phyloP scores from a whole-genome alignment of 2,888 invertebrate genomes.

The Molorchus minor region DNA sequence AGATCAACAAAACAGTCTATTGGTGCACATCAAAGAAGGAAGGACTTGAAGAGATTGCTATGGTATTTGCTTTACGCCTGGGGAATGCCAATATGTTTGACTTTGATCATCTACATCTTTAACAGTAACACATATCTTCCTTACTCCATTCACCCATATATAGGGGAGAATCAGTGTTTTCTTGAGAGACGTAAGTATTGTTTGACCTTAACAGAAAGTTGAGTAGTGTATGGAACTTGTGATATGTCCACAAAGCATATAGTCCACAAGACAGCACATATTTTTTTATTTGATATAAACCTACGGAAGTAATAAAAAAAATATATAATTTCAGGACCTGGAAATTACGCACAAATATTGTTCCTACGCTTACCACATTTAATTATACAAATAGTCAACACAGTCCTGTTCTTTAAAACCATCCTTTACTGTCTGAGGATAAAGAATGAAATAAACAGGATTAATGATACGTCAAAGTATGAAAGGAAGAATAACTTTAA shows the following conservation, averaged over 20 bases:
- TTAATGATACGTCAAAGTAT: conserved; percentile 70
- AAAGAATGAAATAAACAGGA: conserved; percentile 76
- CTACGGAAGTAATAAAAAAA: no score
- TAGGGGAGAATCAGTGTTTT: no score
- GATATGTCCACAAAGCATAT: no score
- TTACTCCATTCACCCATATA: conserved; percentile 66
- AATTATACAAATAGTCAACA: conserved; percentile 71
- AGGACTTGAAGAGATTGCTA: conserved; percentile 68
- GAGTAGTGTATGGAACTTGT: no score
- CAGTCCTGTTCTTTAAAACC: conserved; percentile 74
- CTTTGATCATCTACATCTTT: conserved; percentile 66
- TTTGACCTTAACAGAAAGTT: not conserved
- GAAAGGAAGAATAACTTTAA: conserved; percentile 65
- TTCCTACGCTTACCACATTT: conserved; percentile 67
- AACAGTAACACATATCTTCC: conserved; percentile 66
- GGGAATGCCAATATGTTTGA: conserved; percentile 70
- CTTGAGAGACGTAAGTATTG: conserved; percentile 65
- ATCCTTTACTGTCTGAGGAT: conserved; percentile 76
- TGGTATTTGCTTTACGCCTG: conserved; percentile 78
- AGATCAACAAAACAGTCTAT: conserved; percentile 47
- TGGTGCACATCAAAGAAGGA: conserved; percentile 62
- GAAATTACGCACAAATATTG: conserved; percentile 47
- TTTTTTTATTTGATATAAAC: no score
- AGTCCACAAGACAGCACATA: no score
- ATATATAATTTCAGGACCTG: conserved; percentile 41